Evolutionary conservation across 2,888 invertebrate genomes (phyloP).

Genomic region (Acronicta aceris): DNA sequence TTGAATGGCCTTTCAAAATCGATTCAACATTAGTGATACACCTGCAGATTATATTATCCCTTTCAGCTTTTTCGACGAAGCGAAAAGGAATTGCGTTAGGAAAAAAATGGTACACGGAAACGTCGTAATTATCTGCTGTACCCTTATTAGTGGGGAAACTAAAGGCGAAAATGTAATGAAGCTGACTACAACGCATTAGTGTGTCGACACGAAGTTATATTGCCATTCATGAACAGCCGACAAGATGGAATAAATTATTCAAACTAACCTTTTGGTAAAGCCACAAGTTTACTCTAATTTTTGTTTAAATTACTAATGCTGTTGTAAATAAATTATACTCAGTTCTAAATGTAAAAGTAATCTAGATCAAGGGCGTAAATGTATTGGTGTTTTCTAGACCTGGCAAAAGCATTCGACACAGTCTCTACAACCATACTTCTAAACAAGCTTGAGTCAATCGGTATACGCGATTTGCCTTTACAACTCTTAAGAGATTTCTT

Average conservation of each 20-base stretch:
- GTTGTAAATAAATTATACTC: conserved; percentile 2
- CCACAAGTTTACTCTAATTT: background rate
- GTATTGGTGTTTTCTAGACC: no score
- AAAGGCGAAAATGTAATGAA: conserved; percentile 8
- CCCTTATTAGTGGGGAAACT: conserved; percentile 18
- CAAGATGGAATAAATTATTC: conserved; percentile 11
- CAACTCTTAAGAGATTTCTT: no score
- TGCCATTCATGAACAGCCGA: conserved; percentile 2
- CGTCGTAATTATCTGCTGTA: conserved; percentile 36
- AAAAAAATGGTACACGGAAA: conserved; percentile 24
- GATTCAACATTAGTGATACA: conserved; percentile 36
- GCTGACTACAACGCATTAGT: conserved; percentile 13
- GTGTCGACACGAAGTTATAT: background rate
- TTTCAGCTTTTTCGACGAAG: conserved; percentile 32
- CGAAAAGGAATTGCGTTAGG: conserved; percentile 22
- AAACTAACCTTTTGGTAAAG: conserved; percentile 4
- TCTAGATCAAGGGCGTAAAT: no score
- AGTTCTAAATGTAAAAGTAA: background rate
- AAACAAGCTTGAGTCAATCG: no score
- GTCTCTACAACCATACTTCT: no score
- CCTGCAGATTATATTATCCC: conserved; percentile 45
- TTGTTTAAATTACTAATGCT: background rate
- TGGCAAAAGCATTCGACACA: no score
- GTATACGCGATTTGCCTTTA: no score
- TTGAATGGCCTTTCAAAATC: conserved; percentile 42